Base-by-base conservation (phyloP, 2,888 invertebrate genomes). In the Synergus umbraculus region DNA sequence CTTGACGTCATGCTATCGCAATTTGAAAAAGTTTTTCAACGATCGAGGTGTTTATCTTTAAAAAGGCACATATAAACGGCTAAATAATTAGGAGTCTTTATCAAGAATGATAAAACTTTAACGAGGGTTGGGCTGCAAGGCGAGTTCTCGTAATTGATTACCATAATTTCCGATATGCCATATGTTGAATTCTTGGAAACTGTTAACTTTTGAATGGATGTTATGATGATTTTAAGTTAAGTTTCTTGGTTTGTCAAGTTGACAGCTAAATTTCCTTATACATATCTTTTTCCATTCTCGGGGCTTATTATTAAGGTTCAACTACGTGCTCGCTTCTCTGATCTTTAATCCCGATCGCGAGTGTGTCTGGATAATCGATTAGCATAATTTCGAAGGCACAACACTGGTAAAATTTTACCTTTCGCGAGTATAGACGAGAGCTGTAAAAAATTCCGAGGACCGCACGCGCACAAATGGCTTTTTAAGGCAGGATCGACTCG, bases 401-500 rank as follows among this genome's bases (percentile, higher is more conserved):
- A 15, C 4, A 73, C 37, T 54, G 54, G 37, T 54, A 60, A 4
- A 49, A 49, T 46, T 46, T 22, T 29, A 10, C 8, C 54, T 41
- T 49, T 73, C 54, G 69, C 41, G 73, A 37, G 73, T 29, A 29
- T 29, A 29, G 22, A 29, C 22, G 54, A 73, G 37, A 73, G 54
- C 73, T 46, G 37, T 73, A n/a, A 54, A 73, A 60, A 54, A 73
- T n/a, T 41, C 54, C 37, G 37, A 37, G 29, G 73, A 73, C 73
- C 73, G 73, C 73, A 73, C 73, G 73, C 73, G 49, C 73, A 54
- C 73, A 73, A 73, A 73, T 73, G 73, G 54, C 73, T 54, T 73
- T 73, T 81, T 79, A 77, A 73, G 77, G 77, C 79, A 76, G 83
- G 81, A 65, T 65, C 77, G 78, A 82, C 78, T 80, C 83, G 85